Evolutionary conservation across 1,140 invertebrate genomes (phyloP).

Genomic region (Babylonia areolata): DNA sequence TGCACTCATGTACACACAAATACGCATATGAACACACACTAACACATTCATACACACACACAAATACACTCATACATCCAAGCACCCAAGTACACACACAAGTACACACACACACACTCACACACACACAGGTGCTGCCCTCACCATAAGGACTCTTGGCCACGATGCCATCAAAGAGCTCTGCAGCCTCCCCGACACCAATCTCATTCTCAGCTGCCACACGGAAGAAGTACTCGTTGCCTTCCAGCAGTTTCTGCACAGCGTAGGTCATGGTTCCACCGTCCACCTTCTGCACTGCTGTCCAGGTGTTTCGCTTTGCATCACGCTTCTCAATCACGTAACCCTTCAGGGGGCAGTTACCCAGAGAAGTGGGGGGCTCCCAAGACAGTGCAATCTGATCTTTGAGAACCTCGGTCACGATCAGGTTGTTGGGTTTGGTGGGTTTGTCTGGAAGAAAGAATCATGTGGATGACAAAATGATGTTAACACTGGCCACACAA

Average conservation of each 20-base stretch:
- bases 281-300: slow-evolving; percentile 79
- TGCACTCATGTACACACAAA: too few relatives aligned
- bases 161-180: slow-evolving; percentile 80
- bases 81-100: too few relatives aligned
- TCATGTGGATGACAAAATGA: too few relatives aligned
- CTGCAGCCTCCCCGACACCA: slow-evolving; percentile 84
- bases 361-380: slow-evolving; percentile 88
- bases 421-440: slow-evolving; percentile 88
- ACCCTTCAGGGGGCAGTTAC: slow-evolving; percentile 85
- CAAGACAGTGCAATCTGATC: slow-evolving; percentile 80
- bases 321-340: slow-evolving; percentile 97
- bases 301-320: slow-evolving; percentile 93
- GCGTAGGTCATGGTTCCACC: slow-evolving; percentile 59
- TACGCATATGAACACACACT: too few relatives aligned
- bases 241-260: slow-evolving; percentile 90
- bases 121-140: too few relatives aligned
- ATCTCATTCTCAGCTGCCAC: slow-evolving; percentile 94
- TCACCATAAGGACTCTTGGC: slow-evolving; percentile 75
- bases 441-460: slow-evolving; percentile 84
- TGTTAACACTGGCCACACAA: too few relatives aligned
- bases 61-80: too few relatives aligned
- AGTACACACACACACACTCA: too few relatives aligned
- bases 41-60: too few relatives aligned
- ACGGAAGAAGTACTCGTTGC: slow-evolving; percentile 95
- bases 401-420: slow-evolving; percentile 66